These are phyloP conservation scores for Drosophila austrosaltans DNA, from an alignment of 2,888 invertebrate genomes.

Conservation along the genomic window DNA sequence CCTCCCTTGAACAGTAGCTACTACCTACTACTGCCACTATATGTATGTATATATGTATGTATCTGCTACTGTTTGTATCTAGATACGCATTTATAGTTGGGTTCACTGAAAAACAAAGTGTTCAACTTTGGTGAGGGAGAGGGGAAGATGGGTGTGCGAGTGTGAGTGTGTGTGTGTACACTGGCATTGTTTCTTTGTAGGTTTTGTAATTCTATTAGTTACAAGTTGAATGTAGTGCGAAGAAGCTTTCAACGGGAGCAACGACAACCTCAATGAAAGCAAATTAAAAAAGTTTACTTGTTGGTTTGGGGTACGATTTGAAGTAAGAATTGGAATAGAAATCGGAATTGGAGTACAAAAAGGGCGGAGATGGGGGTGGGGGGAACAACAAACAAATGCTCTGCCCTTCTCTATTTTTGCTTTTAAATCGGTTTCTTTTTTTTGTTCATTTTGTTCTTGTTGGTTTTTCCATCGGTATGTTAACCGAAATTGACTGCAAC, in stretches of 20 bases:
- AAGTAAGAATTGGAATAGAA: neutral
- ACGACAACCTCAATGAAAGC: constrained; percentile 73
- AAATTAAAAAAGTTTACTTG: constrained; percentile 75
- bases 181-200: constrained; percentile 60
- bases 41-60: neutral
- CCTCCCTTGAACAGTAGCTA: constrained; percentile 39
- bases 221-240: constrained; percentile 61
- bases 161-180: constrained; percentile 29
- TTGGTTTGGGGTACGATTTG: constrained; percentile 26
- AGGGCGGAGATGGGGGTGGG: neutral
- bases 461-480: constrained; percentile 34
- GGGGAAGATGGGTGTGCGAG: neutral
- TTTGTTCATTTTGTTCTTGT: constrained; percentile 3
- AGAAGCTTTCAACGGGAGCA: constrained; percentile 39
- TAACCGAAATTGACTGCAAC: constrained; percentile 55
- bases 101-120: constrained; percentile 34
- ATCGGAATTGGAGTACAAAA: neutral
- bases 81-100: constrained; percentile 61
- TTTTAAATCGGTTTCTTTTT: constrained; percentile 42
- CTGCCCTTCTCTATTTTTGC: constrained; percentile 9
- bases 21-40: constrained; percentile 40
- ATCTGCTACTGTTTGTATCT: constrained; percentile 56
- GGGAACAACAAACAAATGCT: constrained; percentile 29
- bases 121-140: constrained; percentile 3
- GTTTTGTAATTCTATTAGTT: constrained; percentile 77